Conservation (phyloP, 1,140 invertebrate genomes). For the Pseudomyrmex flavicornis region DNA sequence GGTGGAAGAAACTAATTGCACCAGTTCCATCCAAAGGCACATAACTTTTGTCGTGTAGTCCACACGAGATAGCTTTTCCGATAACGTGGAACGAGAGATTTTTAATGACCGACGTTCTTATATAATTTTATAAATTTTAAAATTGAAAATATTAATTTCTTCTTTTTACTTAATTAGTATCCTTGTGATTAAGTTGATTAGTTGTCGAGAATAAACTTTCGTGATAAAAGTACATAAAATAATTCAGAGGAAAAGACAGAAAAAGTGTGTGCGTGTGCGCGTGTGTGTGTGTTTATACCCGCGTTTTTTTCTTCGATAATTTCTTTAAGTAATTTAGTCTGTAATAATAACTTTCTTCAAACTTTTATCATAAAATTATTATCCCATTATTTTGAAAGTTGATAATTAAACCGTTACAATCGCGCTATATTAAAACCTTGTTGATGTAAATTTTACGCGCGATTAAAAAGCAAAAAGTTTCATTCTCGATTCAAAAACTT, state of each 20-base stretch:
- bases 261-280: no score
- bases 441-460: slow-evolving; percentile 10
- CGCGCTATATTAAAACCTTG: slow-evolving; percentile 6
- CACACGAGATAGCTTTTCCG: background rate
- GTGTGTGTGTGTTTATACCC: no score
- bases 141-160: background rate
- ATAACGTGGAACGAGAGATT: background rate
- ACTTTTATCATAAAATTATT: slow-evolving; percentile 25
- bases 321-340: background rate
- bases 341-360: slow-evolving; percentile 11
- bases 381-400: slow-evolving; percentile 13
- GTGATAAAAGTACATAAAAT: background rate
- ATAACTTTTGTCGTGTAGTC: background rate
- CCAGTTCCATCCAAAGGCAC: background rate
- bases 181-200: background rate
- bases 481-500: slow-evolving; percentile 7
- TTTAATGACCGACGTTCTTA: background rate
- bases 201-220: background rate
- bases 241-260: background rate
- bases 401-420: slow-evolving; percentile 1
- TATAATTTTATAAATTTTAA: background rate
- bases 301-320: background rate
- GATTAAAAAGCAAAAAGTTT: background rate
- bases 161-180: background rate
- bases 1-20: background rate